Conservation (phyloP, 2,888 invertebrate species). For the Caenorhabditis auriculariae region DNA sequence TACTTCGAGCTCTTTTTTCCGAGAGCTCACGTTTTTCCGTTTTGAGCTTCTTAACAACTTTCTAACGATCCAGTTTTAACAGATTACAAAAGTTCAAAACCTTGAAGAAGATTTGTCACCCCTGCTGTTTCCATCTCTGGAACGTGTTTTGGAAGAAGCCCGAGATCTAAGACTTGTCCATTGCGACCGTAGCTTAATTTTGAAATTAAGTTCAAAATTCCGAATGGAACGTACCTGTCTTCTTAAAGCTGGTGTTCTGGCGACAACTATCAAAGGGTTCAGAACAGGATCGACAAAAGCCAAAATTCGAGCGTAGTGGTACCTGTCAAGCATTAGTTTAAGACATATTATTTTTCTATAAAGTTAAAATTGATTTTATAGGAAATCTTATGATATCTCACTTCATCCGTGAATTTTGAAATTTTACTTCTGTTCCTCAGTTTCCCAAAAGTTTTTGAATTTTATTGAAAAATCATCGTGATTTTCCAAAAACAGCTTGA, state of each 20-base stretch:
- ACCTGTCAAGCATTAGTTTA: conserved; percentile 21
- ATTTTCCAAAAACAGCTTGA: background rate
- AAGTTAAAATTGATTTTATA: background rate
- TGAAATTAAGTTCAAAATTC: background rate
- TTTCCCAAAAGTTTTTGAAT: too few relatives aligned
- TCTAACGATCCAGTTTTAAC: too few relatives aligned
- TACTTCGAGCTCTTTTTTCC: conserved; percentile 21
- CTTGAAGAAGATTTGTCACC: too few relatives aligned
- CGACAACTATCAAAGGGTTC: conserved; percentile 58
- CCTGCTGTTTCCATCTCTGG: conserved; percentile 12
- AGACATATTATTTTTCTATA: background rate
- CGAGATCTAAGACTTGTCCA: conserved; percentile 37
- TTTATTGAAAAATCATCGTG: too few relatives aligned
- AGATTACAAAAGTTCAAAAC: too few relatives aligned
- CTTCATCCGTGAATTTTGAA: too few relatives aligned
- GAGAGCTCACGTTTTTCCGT: conserved; percentile 11
- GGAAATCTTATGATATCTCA: too few relatives aligned
- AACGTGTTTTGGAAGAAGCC: conserved; percentile 27
- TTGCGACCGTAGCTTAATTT: conserved; percentile 28
- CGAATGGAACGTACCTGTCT: conserved; percentile 36
- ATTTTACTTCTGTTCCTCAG: too few relatives aligned
- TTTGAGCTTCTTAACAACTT: conserved; percentile 16
- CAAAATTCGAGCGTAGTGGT: conserved; percentile 50
- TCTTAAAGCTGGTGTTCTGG: conserved; percentile 56
- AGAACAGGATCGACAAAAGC: conserved; percentile 60